Evolutionary conservation across 2,888 invertebrate genomes (phyloP).

Genomic region (Sipunculus nudus): DNA sequence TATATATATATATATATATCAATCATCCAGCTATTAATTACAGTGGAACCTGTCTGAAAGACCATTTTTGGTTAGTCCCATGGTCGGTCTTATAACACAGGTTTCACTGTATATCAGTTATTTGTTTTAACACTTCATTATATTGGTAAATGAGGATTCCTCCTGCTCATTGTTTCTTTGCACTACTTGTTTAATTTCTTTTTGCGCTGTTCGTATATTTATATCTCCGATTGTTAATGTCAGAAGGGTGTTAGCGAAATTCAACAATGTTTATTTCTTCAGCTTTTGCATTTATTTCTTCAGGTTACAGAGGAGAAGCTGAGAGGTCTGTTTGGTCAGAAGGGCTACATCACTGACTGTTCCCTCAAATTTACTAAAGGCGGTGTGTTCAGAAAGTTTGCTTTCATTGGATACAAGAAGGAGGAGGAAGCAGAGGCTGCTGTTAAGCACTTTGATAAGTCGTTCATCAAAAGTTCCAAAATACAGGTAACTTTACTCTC

Average conservation of each 20-base stretch:
- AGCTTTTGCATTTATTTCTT: slow-evolving; percentile 10
- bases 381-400: slow-evolving; percentile 92
- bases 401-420: slow-evolving; percentile 88
- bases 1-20: no score
- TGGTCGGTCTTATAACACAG: no score
- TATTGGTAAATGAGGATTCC: no score
- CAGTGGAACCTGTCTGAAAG: no score
- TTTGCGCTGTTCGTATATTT: no score
- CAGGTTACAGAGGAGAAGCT: slow-evolving; percentile 83
- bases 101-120: no score
- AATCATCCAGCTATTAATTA: no score
- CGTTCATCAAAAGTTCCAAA: slow-evolving; percentile 83
- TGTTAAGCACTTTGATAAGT: slow-evolving; percentile 81
- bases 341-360: slow-evolving; percentile 88
- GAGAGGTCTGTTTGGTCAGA: slow-evolving; percentile 78
- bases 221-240: neutral
- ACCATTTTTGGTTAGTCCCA: no score
- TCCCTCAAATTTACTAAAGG: slow-evolving; percentile 90
- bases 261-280: neutral
- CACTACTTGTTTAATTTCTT: no score
- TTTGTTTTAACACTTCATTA: no score
- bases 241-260: no score
- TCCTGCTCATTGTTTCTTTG: no score
- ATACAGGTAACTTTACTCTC: slow-evolving; percentile 71
- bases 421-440: slow-evolving; percentile 83